phyloP scores from a whole-genome alignment of 2,113 vertebrate genomes.

The Rhagologus leucostigma region DNA sequence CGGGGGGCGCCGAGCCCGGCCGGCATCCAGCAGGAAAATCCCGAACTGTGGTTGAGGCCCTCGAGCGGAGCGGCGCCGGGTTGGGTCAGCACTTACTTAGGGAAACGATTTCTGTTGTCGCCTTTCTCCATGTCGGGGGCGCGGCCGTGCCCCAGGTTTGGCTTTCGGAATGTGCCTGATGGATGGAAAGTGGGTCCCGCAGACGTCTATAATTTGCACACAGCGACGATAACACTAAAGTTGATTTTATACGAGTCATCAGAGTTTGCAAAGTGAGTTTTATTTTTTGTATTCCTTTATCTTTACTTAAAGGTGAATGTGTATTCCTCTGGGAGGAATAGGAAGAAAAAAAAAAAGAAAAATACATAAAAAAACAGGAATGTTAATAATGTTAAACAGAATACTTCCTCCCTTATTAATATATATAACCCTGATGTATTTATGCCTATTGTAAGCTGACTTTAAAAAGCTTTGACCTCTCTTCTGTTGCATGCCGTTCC shows the following conservation, averaged over 20 bases:
- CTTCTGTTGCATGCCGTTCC: slow-evolving; percentile 76
- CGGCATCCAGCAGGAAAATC: neutral
- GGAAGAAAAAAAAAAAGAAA: slow-evolving; percentile 70
- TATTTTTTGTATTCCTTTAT: slow-evolving; percentile 83
- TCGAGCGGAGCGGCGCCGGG: neutral
- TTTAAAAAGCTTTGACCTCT: slow-evolving; percentile 67
- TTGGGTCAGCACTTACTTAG: neutral
- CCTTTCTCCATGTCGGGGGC: slow-evolving; percentile 6
- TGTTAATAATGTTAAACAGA: slow-evolving; percentile 81
- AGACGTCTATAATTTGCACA: slow-evolving; percentile 72
- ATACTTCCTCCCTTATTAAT: slow-evolving; percentile 83
- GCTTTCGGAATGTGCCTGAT: slow-evolving; percentile 61
- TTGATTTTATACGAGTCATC: slow-evolving; percentile 79
- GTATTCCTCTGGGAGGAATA: slow-evolving; percentile 87
- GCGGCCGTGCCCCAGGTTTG: neutral
- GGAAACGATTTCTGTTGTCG: neutral
- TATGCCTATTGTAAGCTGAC: slow-evolving; percentile 79
- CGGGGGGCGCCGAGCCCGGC: neutral
- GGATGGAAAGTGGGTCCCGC: slow-evolving; percentile 49
- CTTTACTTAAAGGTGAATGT: slow-evolving; percentile 83
- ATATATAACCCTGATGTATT: slow-evolving; percentile 79
- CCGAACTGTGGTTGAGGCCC: neutral
- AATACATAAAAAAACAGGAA: slow-evolving; percentile 46
- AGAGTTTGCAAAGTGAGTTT: slow-evolving; percentile 80
- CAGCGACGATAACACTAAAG: slow-evolving; percentile 72